phyloP scores from a whole-genome alignment of 2,113 vertebrate genomes.

The Pogonocichla stellata region DNA sequence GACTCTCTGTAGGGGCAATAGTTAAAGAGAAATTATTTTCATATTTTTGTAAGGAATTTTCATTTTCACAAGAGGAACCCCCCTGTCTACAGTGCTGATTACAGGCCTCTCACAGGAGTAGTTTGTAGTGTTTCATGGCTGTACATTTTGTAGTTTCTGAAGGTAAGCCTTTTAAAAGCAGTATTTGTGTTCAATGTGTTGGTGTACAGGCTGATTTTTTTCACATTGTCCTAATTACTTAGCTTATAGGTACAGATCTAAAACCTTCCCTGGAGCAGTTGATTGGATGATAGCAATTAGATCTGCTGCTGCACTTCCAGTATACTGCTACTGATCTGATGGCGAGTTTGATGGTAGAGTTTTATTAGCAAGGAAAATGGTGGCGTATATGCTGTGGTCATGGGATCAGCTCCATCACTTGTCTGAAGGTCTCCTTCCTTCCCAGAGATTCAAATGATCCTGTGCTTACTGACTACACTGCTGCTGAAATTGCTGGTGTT shows the following conservation, averaged over 20 bases:
- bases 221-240: constrained; percentile 44
- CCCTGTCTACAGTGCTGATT: background rate
- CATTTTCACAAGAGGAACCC: background rate
- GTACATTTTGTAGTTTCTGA: constrained; percentile 23
- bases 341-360: background rate
- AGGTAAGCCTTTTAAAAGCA: constrained; percentile 41
- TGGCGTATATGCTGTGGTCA: background rate
- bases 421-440: background rate
- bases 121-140: constrained; percentile 24
- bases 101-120: constrained; percentile 1
- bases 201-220: background rate
- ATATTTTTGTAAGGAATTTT: constrained; percentile 51
- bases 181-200: background rate
- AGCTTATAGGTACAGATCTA: constrained; percentile 34
- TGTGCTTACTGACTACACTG: background rate
- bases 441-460: background rate
- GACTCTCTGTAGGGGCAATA: background rate
- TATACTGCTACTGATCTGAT: background rate
- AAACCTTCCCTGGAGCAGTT: constrained; percentile 39
- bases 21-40: constrained; percentile 19
- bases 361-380: constrained; percentile 14
- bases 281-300: background rate
- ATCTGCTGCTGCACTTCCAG: constrained; percentile 27
- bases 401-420: background rate
- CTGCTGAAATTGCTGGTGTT: background rate